These are phyloP conservation scores for Myrmophylax atrothorax DNA, from an alignment of 2,113 vertebrate genomes.

Conservation along the genomic window DNA sequence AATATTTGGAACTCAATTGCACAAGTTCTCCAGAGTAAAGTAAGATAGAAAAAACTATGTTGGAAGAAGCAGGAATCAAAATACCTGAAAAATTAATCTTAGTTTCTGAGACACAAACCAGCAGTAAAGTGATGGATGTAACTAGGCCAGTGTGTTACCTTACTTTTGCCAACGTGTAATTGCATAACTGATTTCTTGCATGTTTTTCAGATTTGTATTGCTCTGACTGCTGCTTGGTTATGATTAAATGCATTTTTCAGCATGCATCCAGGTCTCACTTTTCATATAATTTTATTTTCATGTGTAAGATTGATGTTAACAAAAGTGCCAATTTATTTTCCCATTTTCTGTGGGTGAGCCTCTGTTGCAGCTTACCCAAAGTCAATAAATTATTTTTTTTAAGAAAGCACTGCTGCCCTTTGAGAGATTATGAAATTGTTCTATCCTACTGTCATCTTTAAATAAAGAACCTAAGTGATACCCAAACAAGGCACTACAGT, in stretches of 20 bases:
- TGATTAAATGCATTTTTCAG: background rate
- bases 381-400: background rate
- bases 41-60: background rate
- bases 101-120: background rate
- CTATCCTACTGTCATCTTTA: background rate
- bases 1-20: background rate
- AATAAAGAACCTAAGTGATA: background rate
- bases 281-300: background rate
- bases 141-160: background rate
- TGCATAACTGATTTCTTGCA: background rate
- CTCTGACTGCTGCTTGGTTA: background rate
- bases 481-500: background rate
- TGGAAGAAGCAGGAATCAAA: background rate
- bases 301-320: background rate
- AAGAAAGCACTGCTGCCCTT: background rate
- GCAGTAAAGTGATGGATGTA: slow-evolving; percentile 8
- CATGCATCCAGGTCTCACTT: background rate
- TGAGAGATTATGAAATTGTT: slow-evolving; percentile 3
- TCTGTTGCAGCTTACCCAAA: background rate
- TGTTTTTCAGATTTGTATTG: background rate
- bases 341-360: background rate
- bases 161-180: background rate
- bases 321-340: background rate
- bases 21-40: background rate
- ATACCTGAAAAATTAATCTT: slow-evolving; percentile 19